These are phyloP conservation scores for Aegotheles bennettii DNA, from an alignment of 2,113 vertebrate genomes.

Conservation along the genomic window DNA sequence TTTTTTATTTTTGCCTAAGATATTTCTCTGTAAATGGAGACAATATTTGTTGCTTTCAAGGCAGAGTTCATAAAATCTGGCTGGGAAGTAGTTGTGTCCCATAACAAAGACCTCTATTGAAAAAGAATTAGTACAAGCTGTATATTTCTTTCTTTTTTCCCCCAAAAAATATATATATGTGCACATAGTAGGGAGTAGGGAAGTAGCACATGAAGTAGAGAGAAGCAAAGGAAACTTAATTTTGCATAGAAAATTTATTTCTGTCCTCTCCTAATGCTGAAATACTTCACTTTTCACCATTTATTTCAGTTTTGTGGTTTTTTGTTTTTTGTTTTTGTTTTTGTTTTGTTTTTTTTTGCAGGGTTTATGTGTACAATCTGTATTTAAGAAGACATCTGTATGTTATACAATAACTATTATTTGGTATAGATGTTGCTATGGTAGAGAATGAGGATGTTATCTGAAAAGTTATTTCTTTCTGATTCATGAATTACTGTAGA, in stretches of 20 bases:
- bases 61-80: neutral
- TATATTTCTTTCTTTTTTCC: fast-evolving
- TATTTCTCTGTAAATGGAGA: neutral
- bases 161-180: too few relatives aligned
- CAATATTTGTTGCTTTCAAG: neutral
- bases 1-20: neutral
- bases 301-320: neutral
- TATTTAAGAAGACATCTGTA: neutral
- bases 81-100: neutral
- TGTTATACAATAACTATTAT: neutral
- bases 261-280: neutral
- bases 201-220: neutral
- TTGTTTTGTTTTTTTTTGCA: too few relatives aligned
- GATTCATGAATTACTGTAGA: neutral
- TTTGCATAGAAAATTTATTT: neutral
- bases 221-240: neutral
- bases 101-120: neutral
- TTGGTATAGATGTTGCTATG: neutral
- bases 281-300: neutral
- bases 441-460: neutral
- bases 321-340: too few relatives aligned
- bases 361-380: too few relatives aligned
- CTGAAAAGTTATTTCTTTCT: neutral
- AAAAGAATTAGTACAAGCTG: neutral
- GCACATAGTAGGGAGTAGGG: too few relatives aligned